These are phyloP conservation scores for Scrobipalpa atriplicella DNA, from an alignment of 2,888 invertebrate species.

Conservation along the genomic window DNA sequence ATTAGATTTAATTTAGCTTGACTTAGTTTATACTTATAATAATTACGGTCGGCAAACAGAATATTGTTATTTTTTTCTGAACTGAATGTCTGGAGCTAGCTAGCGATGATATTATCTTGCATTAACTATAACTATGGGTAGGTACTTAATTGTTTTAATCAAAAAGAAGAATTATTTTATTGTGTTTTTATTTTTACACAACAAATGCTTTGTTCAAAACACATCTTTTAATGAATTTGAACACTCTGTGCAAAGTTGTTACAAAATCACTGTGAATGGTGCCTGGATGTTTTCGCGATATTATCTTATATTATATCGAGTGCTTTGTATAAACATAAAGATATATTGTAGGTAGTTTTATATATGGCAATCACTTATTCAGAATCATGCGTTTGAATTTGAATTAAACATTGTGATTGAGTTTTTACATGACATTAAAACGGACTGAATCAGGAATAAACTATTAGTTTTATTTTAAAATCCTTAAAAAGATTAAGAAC, in stretches of 20 bases:
- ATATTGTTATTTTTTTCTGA: no score
- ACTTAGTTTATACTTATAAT: not conserved
- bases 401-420: conserved; percentile 53
- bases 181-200: no score
- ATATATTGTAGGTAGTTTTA: conserved; percentile 36
- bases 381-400: conserved; percentile 40
- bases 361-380: conserved; percentile 45
- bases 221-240: not conserved
- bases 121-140: no score
- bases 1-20: not conserved
- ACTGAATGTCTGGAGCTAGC: no score
- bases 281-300: conserved; percentile 21
- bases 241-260: conserved; percentile 17
- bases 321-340: conserved; percentile 40
- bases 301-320: conserved; percentile 26
- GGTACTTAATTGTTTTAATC: no score
- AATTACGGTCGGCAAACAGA: no score
- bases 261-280: conserved; percentile 13
- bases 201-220: no score
- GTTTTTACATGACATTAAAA: conserved; percentile 76
- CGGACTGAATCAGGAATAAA: conserved; percentile 63
- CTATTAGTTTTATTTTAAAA: conserved; percentile 35
- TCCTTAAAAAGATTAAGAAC: conserved; percentile 38
- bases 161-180: no score
- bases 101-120: no score